Percentiles rank a stretch among this genome's conserved stretches.
Evolutionary conservation across 2,113 vertebrate species (phyloP).

Genomic region (Piprites chloris): DNA sequence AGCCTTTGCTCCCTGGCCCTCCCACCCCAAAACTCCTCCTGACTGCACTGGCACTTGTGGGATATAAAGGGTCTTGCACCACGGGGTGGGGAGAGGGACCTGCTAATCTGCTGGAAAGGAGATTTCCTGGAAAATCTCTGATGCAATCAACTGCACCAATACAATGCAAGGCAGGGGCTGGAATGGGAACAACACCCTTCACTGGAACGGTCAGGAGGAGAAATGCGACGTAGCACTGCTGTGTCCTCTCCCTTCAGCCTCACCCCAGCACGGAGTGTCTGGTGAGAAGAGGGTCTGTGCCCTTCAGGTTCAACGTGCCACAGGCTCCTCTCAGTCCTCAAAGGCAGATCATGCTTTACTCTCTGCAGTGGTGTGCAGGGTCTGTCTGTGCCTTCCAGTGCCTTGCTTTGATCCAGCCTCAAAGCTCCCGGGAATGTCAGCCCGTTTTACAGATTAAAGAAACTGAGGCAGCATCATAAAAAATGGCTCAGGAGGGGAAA

Average conservation of each 20-base stretch:
- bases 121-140: background rate
- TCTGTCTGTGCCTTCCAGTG: background rate
- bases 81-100: background rate
- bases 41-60: background rate
- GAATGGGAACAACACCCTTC: accelerated
- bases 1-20: background rate
- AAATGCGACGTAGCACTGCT: background rate
- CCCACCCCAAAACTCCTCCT: background rate
- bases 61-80: background rate
- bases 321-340: background rate
- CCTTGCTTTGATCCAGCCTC: background rate
- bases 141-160: background rate
- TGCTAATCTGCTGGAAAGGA: background rate
- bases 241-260: background rate
- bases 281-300: background rate
- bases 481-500: background rate
- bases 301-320: background rate
- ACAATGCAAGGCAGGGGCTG: background rate
- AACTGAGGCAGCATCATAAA: background rate
- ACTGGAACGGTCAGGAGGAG: background rate
- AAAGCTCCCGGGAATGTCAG: background rate
- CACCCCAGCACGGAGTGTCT: too few relatives aligned
- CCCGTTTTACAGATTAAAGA: background rate
- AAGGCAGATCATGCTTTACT: background rate
- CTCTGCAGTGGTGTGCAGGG: accelerated